Evolutionary conservation across 2,113 vertebrate genomes (phyloP).

Genomic region (Psittacus erithacus): DNA sequence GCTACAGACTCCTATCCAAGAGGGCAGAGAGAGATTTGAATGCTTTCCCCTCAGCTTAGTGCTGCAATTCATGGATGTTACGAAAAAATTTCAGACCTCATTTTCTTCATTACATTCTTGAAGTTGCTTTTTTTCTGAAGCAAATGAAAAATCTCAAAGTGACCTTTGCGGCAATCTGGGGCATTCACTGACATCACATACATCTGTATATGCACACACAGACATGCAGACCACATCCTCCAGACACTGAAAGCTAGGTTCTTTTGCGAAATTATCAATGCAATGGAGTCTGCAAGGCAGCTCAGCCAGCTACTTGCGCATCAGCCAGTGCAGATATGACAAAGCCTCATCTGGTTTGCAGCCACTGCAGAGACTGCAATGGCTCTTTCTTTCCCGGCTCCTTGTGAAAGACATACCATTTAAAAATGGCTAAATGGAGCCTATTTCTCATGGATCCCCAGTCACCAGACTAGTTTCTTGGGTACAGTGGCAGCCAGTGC

Average conservation of each 20-base stretch:
- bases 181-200: background rate
- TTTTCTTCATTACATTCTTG: conserved; percentile 2
- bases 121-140: conserved; percentile 38
- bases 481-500: background rate
- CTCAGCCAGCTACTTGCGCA: background rate
- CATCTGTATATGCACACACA: conserved; percentile 8
- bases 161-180: background rate
- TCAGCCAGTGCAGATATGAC: background rate
- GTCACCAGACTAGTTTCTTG: background rate
- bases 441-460: background rate
- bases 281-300: background rate
- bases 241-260: background rate
- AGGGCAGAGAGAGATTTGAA: conserved; percentile 36
- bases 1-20: conserved; percentile 34
- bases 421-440: background rate
- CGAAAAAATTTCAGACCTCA: conserved; percentile 48
- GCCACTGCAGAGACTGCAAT: background rate
- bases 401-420: background rate
- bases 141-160: conserved; percentile 33
- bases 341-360: background rate
- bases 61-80: conserved; percentile 37
- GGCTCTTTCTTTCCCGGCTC: background rate
- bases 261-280: background rate
- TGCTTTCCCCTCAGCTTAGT: background rate
- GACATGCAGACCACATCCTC: background rate